A percentile compares a stretch with the other conserved stretches of the same genome.
Evolutionary conservation across 2,888 invertebrate genomes (phyloP).

Genomic region (Rhaphigaster nebulosa): DNA sequence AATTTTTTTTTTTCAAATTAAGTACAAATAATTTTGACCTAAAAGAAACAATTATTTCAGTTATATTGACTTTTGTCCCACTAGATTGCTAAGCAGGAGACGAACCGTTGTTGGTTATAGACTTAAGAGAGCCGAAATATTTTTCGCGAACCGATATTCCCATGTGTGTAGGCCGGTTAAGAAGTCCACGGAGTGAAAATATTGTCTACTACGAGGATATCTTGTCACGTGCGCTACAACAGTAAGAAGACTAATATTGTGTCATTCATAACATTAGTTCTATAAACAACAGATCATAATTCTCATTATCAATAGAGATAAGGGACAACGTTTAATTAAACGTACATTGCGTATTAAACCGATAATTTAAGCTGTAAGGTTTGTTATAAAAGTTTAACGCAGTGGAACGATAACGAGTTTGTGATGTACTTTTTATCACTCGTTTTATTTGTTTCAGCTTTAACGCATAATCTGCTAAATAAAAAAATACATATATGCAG

Average conservation of each 20-base stretch:
- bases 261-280: not conserved
- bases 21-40: too few relatives aligned
- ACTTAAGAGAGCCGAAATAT: too few relatives aligned
- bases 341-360: not conserved
- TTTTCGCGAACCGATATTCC: too few relatives aligned
- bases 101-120: too few relatives aligned
- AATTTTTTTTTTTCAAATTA: too few relatives aligned
- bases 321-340: not conserved
- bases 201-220: too few relatives aligned
- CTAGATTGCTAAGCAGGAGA: too few relatives aligned
- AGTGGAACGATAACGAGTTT: not conserved
- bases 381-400: not conserved
- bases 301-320: not conserved
- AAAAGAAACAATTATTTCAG: too few relatives aligned
- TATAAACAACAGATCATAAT: not conserved
- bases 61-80: too few relatives aligned
- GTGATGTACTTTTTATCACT: not conserved
- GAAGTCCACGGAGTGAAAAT: not conserved
- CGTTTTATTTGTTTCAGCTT: not conserved
- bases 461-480: not conserved
- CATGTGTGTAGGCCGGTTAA: too few relatives aligned
- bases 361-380: not conserved
- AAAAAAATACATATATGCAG: not conserved
- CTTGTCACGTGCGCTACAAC: not conserved
- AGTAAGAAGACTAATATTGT: not conserved